phyloP scores from a whole-genome alignment of 2,797 vertebrate genomes.

The Morelia viridis region DNA sequence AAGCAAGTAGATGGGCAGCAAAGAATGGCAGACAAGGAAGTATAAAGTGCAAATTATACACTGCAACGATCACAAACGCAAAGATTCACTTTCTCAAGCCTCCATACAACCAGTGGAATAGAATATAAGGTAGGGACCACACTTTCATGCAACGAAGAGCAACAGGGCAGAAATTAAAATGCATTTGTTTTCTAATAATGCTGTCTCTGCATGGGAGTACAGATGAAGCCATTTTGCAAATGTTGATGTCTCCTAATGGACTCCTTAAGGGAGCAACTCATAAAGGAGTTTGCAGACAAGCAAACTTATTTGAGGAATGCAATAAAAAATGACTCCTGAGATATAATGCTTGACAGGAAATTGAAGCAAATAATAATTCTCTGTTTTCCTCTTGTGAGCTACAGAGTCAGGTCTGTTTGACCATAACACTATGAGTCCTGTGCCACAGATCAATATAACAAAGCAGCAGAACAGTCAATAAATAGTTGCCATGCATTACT shows the following conservation, averaged over 20 bases:
- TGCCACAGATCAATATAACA: slow-evolving; percentile 9
- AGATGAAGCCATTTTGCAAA: slow-evolving; percentile 1
- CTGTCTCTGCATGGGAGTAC: neutral
- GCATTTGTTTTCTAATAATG: neutral
- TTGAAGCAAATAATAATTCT: fast-evolving
- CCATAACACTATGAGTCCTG: neutral
- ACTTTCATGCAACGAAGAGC: neutral
- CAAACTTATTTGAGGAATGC: neutral
- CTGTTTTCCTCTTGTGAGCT: neutral
- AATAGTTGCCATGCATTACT: slow-evolving; percentile 55
- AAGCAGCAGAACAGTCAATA: slow-evolving; percentile 46
- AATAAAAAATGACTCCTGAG: neutral
- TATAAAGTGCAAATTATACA: neutral
- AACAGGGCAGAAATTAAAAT: neutral
- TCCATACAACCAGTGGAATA: neutral
- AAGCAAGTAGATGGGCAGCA: neutral
- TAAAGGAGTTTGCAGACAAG: neutral
- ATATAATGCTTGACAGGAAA: slow-evolving; percentile 1
- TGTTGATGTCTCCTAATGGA: neutral
- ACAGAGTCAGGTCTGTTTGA: neutral
- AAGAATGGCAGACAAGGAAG: neutral
- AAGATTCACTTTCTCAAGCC: neutral
- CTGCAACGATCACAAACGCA: neutral
- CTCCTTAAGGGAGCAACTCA: fast-evolving
- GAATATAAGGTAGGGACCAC: neutral